Evolutionary conservation across 2,888 invertebrate species (phyloP).

Genomic region (Rhamnusium bicolor): DNA sequence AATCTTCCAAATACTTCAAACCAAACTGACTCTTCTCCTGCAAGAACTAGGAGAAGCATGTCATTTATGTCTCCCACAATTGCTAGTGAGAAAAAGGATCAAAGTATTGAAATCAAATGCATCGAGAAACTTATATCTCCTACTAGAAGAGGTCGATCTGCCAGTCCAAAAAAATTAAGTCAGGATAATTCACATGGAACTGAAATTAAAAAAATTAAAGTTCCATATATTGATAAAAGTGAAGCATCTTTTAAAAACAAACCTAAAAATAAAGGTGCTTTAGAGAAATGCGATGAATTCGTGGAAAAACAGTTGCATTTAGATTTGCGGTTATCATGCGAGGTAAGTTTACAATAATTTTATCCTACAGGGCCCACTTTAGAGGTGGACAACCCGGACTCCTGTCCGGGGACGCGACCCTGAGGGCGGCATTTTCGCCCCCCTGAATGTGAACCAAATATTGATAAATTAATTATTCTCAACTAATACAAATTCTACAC

Average conservation of each 20-base stretch:
- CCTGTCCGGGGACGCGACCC: too few relatives aligned
- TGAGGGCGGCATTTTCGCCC: too few relatives aligned
- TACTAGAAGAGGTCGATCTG: slow-evolving; percentile 61
- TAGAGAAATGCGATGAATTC: neutral
- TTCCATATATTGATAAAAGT: slow-evolving; percentile 61
- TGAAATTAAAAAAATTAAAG: slow-evolving; percentile 44
- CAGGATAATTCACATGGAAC: slow-evolving; percentile 19
- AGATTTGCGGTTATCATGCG: slow-evolving; percentile 10
- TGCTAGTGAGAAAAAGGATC: slow-evolving; percentile 65
- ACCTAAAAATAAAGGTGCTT: neutral
- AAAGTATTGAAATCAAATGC: slow-evolving; percentile 58
- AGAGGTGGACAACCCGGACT: too few relatives aligned
- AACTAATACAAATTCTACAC: too few relatives aligned
- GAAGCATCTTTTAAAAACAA: slow-evolving; percentile 25
- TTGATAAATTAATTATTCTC: too few relatives aligned
- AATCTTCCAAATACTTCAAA: neutral
- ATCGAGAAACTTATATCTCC: slow-evolving; percentile 60
- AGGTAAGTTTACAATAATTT: slow-evolving; percentile 6
- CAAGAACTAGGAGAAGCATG: slow-evolving; percentile 39
- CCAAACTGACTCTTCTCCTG: neutral
- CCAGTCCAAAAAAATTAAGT: slow-evolving; percentile 56
- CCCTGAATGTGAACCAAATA: too few relatives aligned
- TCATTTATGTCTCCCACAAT: slow-evolving; percentile 68
- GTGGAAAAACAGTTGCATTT: neutral
- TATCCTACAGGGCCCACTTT: too few relatives aligned